Conservation (phyloP, 2,888 invertebrate genomes). For the Cremastinae sp. region DNA sequence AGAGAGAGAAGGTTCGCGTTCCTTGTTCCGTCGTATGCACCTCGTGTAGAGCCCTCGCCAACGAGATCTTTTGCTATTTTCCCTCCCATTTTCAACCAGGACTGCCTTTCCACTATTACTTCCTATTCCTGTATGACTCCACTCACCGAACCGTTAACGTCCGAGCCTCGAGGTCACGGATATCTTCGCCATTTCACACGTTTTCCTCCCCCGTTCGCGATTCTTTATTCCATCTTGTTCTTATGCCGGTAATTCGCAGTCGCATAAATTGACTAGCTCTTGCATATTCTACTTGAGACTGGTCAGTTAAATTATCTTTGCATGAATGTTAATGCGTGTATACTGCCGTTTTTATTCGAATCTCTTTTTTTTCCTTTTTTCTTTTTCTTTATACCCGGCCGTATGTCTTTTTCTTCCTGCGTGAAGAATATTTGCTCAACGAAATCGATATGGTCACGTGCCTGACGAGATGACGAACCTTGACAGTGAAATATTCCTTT, state of each 20-base stretch:
- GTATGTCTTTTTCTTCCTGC: too few relatives aligned
- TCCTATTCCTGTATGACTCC: slow-evolving; percentile 33
- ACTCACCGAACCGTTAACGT: slow-evolving; percentile 38
- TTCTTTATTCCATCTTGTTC: background rate
- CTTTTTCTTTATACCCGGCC: too few relatives aligned
- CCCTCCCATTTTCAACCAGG: slow-evolving; percentile 29
- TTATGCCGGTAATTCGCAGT: slow-evolving; percentile 10
- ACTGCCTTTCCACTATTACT: slow-evolving; percentile 35
- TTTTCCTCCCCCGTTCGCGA: background rate
- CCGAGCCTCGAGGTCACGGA: slow-evolving; percentile 36
- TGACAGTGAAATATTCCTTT: too few relatives aligned
- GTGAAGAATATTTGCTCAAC: too few relatives aligned
- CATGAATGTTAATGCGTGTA: background rate
- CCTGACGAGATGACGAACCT: too few relatives aligned
- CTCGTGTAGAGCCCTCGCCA: slow-evolving; percentile 19
- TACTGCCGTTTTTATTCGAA: background rate
- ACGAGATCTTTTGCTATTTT: slow-evolving; percentile 54
- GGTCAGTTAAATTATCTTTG: background rate
- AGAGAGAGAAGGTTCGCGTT: slow-evolving; percentile 22
- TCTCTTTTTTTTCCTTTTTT: too few relatives aligned
- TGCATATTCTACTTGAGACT: background rate
- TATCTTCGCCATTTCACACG: background rate
- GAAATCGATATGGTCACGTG: too few relatives aligned
- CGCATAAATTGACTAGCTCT: slow-evolving; percentile 4
- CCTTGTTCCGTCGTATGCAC: slow-evolving; percentile 21